Evolutionary conservation across 2,113 vertebrate species (phyloP).

Genomic region (Fregata magnificens): DNA sequence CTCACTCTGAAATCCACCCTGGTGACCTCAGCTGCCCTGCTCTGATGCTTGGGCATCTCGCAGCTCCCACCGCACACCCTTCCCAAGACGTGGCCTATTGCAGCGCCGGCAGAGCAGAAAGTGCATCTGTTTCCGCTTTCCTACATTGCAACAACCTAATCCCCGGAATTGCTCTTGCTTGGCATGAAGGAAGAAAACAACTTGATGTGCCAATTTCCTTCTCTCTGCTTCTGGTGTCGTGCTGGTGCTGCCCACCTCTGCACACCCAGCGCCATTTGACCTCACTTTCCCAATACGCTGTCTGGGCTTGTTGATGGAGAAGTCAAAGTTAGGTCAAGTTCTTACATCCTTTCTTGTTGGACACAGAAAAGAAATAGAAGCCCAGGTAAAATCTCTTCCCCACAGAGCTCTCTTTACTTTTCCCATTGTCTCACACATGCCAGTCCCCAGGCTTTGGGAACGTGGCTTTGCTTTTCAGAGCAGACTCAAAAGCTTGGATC

Average conservation of each 20-base stretch:
- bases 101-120: rapidly evolving
- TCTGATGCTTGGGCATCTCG: background rate
- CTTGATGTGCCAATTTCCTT: background rate
- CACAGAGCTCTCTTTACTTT: background rate
- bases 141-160: background rate
- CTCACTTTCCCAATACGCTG: rapidly evolving
- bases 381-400: background rate
- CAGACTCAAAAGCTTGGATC: background rate
- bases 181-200: background rate
- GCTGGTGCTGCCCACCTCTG: background rate
- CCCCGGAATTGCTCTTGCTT: background rate
- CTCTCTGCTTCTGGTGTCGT: background rate
- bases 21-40: constrained; percentile 35
- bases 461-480: background rate
- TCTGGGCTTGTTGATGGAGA: background rate
- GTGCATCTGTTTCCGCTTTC: background rate
- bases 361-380: background rate
- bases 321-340: background rate
- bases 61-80: background rate
- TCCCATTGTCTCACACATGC: background rate
- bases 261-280: background rate
- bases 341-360: background rate
- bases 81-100: background rate
- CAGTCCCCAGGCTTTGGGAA: background rate
- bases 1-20: background rate